A percentile compares a stretch with the other conserved stretches of the same genome.
Conservation (phyloP, 2,888 invertebrate genomes). For the Lasioglossum leucozonium region DNA sequence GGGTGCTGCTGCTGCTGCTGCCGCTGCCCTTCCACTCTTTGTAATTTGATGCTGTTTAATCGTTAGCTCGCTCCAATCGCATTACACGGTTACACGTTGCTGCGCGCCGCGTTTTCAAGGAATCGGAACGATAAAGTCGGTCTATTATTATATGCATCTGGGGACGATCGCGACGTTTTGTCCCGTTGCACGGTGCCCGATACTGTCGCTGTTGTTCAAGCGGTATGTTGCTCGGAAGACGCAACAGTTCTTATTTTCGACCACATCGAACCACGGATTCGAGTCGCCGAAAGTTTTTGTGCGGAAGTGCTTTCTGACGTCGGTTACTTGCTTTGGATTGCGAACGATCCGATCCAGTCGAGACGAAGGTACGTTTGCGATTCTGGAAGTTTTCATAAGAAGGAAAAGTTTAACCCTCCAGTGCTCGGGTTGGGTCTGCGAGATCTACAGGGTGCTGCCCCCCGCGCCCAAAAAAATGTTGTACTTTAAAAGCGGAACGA, state of each 20-base stretch:
- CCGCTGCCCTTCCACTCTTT: constrained; percentile 33
- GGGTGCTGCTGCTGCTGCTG: constrained; percentile 43
- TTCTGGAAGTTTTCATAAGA: background rate
- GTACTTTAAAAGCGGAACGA: too few species aligned
- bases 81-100: constrained; percentile 30
- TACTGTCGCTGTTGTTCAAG: background rate
- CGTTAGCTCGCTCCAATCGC: constrained; percentile 38
- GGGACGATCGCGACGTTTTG: constrained; percentile 16
- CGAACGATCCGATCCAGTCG: background rate
- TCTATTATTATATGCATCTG: constrained; percentile 11
- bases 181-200: background rate
- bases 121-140: constrained; percentile 32
- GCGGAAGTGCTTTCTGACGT: background rate
- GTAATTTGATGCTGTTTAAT: constrained; percentile 60
- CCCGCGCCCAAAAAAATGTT: too few species aligned
- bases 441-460: too few species aligned
- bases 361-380: background rate
- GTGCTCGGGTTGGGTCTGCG: too few species aligned
- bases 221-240: background rate
- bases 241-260: background rate
- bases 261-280: background rate
- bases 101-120: constrained; percentile 31
- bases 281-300: background rate
- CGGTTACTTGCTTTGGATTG: background rate
- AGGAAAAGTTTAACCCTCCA: too few species aligned